Percentiles rank a stretch among this genome's conserved stretches.
These are phyloP conservation scores for Trichopoda pennipes DNA, from an alignment of 2,888 invertebrate species.

Conservation along the genomic window DNA sequence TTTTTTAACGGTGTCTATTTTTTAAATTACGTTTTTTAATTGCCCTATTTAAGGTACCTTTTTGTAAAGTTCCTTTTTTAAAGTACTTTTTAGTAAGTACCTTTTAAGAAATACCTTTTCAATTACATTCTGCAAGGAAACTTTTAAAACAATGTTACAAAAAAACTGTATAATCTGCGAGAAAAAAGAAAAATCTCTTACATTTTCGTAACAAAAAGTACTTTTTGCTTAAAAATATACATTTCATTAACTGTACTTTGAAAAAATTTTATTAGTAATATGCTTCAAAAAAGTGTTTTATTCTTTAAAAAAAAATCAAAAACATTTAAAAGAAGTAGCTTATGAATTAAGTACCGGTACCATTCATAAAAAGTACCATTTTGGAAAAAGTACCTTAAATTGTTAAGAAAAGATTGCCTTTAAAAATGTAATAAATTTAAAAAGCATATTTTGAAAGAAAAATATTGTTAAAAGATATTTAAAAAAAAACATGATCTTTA, in stretches of 20 bases:
- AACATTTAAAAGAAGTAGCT: background rate
- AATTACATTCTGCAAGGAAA: background rate
- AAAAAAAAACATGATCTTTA: background rate
- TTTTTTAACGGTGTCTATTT: no score
- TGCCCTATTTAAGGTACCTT: background rate
- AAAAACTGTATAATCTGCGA: no score
- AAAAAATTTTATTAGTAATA: no score
- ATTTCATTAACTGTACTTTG: no score
- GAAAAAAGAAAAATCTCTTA: no score
- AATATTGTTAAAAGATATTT: background rate
- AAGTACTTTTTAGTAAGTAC: background rate
- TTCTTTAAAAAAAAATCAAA: no score
- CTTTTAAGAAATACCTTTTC: background rate
- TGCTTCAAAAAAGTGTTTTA: no score
- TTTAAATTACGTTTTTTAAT: no score
- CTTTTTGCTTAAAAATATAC: no score
- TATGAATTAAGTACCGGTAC: background rate
- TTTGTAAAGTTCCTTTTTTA: background rate
- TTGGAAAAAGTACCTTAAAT: background rate
- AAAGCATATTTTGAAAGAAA: background rate
- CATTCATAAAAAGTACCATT: background rate
- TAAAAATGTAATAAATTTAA: background rate
- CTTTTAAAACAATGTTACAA: background rate
- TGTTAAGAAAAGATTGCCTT: background rate
- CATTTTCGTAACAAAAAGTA: no score